Evolutionary conservation across 2,113 vertebrate species (phyloP), one percentile per base, ranked within the genome.

Genomic region (Lagenorhynchus albirostris): DNA sequence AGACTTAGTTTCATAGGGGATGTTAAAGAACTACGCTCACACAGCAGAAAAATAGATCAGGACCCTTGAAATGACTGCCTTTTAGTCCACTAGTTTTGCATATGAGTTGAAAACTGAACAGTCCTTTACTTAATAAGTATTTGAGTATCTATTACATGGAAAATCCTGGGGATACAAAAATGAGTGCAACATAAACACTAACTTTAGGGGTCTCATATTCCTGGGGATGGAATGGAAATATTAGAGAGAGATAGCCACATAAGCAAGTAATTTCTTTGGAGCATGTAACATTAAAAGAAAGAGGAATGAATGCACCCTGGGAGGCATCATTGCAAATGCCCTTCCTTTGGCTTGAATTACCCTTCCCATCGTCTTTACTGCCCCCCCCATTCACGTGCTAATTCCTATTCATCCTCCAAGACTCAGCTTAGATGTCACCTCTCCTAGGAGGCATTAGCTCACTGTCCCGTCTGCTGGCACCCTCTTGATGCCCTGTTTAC

Each of bases 201-300:
- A 88, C 70, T 94, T 97, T n/a, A 79, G 79, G 65, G 38, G 63
- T 55, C 60, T 63, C 63, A n/a, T 73, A 81, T 94, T 96, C 63
- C 83, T 84, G 36, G 6, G 70, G 44, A 77, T 92, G 62, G 25
- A 85, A 76, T 73, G 26, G 70, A 82, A 91, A 84, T 70, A 74
- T 93, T 41, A 53, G 70, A 73, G 63, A 47, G 29, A 87, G 36
- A 58, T 18, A 82, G 50, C 83, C 21, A 55, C 53, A 25, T 71
- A 71, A 84, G 67, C 14, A 83, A 26, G 65, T 90, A n/a, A 84
- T 90, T 68, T 62, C 53, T 33, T 47, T 26, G 55, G 90, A 92
- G 18, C 36, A 12, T 11, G 15, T 58, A 83, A 74, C 31, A 15
- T 68, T n/a, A 23, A 63, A 73, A 47, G 26, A 25, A 36, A 89